Evolutionary conservation across 1,140 invertebrate species (phyloP).

Genomic region (Ladona fulva): DNA sequence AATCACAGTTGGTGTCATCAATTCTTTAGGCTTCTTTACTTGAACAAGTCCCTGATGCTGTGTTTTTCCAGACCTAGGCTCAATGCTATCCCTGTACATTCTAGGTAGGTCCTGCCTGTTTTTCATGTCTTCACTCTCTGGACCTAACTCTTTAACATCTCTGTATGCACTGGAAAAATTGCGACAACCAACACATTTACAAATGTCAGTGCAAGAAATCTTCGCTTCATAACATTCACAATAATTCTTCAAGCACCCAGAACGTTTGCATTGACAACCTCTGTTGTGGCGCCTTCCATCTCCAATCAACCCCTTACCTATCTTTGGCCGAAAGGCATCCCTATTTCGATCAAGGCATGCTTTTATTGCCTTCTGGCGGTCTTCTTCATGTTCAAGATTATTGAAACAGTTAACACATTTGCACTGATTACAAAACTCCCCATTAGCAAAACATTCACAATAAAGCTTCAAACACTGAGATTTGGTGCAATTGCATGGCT

Average conservation of each 20-base stretch:
- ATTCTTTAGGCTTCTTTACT: constrained; percentile 69
- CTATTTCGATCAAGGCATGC: constrained; percentile 36
- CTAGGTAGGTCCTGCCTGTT: neutral
- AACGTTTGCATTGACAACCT: constrained; percentile 63
- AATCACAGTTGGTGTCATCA: constrained; percentile 86
- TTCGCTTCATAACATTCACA: constrained; percentile 72
- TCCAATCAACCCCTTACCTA: constrained; percentile 39
- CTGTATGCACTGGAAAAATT: neutral
- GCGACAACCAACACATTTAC: constrained; percentile 3
- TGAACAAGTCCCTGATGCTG: neutral
- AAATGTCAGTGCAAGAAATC: constrained; percentile 40
- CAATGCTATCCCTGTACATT: neutral
- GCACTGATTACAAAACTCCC: constrained; percentile 60
- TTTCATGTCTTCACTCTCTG: neutral
- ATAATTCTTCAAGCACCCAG: constrained; percentile 63
- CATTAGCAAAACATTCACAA: constrained; percentile 66
- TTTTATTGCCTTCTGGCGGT: constrained; percentile 40
- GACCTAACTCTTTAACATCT: neutral
- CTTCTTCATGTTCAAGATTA: constrained; percentile 55
- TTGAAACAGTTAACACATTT: constrained; percentile 62
- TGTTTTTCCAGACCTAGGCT: neutral
- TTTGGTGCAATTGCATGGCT: constrained; percentile 64
- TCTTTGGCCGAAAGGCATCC: constrained; percentile 59
- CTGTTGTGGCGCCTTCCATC: constrained; percentile 51
- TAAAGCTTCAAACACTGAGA: constrained; percentile 62